phyloP scores from a whole-genome alignment of 2,113 vertebrate species.

The Ciconia maguari region DNA sequence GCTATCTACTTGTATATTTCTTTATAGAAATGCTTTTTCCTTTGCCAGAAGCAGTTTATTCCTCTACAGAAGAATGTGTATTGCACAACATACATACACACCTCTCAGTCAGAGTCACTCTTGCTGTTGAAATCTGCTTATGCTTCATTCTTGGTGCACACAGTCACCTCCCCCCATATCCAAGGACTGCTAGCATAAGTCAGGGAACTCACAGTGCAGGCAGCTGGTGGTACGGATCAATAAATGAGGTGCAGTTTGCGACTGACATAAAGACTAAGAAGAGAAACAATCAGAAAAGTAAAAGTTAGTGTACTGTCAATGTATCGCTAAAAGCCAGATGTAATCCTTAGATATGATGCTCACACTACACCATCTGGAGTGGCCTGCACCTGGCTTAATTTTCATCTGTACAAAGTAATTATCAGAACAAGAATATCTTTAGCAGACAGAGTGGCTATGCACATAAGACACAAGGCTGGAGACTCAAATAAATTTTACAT shows the following conservation, averaged over 20 bases:
- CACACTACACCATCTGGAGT: not conserved
- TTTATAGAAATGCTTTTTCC: slow-evolving; percentile 40
- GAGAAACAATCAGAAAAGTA: not conserved
- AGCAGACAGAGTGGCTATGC: not conserved
- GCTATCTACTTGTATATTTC: slow-evolving; percentile 41
- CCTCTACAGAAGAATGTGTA: not conserved
- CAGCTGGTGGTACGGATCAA: not conserved
- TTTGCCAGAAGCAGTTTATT: not conserved
- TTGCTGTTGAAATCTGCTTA: not conserved
- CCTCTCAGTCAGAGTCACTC: not conserved
- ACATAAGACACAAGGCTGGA: not conserved
- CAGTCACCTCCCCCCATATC: not conserved
- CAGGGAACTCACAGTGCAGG: not conserved
- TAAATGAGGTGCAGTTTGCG: not conserved
- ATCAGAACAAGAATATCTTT: not conserved
- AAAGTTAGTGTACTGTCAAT: not conserved
- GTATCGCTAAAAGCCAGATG: not conserved
- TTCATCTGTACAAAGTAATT: not conserved
- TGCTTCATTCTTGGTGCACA: not conserved
- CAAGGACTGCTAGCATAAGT: accelerated
- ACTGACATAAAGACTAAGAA: not conserved
- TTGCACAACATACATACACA: not conserved
- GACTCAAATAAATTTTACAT: not conserved
- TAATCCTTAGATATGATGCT: not conserved
- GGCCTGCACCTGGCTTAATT: not conserved